Conservation (phyloP, 1,140 invertebrate species). For the Limonius californicus region DNA sequence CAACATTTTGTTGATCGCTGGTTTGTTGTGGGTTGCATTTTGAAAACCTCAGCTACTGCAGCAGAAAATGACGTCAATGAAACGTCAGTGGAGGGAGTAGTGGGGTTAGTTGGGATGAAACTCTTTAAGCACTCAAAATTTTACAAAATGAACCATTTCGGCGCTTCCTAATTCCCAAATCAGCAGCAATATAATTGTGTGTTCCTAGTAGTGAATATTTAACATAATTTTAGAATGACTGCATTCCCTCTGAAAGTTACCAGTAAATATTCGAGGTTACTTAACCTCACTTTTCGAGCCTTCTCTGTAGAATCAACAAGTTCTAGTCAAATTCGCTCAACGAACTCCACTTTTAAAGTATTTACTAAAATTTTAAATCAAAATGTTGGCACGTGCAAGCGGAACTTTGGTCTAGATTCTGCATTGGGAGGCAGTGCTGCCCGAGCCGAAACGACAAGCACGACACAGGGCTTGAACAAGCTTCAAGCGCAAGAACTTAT, state of each 20-base stretch:
- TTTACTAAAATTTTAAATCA: background rate
- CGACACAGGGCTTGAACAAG: constrained; percentile 56
- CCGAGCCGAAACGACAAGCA: constrained; percentile 43
- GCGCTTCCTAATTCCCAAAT: background rate
- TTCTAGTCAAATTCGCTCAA: constrained; percentile 7
- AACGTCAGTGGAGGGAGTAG: background rate
- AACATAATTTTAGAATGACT: background rate
- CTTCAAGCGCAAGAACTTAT: constrained; percentile 66
- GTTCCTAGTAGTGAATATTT: background rate
- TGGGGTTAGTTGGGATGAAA: background rate
- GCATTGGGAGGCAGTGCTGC: constrained; percentile 35
- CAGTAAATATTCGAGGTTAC: background rate
- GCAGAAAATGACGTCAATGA: background rate
- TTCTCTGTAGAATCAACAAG: constrained; percentile 5
- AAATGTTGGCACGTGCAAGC: background rate
- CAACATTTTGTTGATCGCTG: too few relatives aligned
- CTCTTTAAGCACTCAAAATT: background rate
- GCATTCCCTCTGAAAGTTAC: background rate
- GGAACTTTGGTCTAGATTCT: constrained; percentile 25
- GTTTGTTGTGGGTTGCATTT: too few relatives aligned
- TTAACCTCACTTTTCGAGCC: constrained; percentile 7
- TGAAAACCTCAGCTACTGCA: background rate
- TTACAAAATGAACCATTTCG: too few relatives aligned
- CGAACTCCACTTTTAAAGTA: background rate
- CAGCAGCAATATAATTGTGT: background rate